phyloP scores from a whole-genome alignment of 2,888 invertebrate species.

The Subacronicta megacephala region DNA sequence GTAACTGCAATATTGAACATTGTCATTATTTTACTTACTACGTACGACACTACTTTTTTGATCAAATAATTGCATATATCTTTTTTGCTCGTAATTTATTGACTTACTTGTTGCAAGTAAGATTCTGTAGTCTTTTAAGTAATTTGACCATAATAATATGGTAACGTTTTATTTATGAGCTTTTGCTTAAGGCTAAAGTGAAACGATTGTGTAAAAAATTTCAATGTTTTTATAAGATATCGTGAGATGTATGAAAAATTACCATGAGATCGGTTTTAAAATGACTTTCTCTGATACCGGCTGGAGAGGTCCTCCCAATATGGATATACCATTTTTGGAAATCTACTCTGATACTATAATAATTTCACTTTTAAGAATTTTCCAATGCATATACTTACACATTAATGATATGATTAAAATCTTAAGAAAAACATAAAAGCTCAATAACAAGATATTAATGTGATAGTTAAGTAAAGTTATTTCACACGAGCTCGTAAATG shows the following conservation, averaged over 20 bases:
- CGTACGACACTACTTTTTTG: too few relatives aligned
- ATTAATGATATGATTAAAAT: constrained; percentile 20
- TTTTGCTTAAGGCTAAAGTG: background rate
- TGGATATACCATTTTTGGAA: constrained; percentile 45
- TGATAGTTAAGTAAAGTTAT: background rate
- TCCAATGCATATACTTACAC: background rate
- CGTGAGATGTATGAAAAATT: constrained; percentile 19
- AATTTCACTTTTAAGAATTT: constrained; percentile 31
- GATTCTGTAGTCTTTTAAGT: too few relatives aligned
- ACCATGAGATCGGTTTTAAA: constrained; percentile 30
- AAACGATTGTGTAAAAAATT: constrained; percentile 16
- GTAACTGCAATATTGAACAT: too few relatives aligned
- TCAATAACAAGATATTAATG: constrained; percentile 5
- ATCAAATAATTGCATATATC: too few relatives aligned
- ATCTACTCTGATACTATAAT: constrained; percentile 1
- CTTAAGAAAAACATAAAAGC: constrained; percentile 1
- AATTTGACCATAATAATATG: too few relatives aligned
- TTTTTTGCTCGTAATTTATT: too few relatives aligned
- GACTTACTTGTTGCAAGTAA: too few relatives aligned
- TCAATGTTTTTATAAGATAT: constrained; percentile 15
- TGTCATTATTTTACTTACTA: too few relatives aligned
- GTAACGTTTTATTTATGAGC: background rate
- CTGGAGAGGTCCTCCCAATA: constrained; percentile 28
- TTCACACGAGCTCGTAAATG: background rate
- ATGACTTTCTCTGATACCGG: constrained; percentile 49